Base-by-base conservation (phyloP, 2,888 invertebrate genomes). In the Microctonus aethiopoides region DNA sequence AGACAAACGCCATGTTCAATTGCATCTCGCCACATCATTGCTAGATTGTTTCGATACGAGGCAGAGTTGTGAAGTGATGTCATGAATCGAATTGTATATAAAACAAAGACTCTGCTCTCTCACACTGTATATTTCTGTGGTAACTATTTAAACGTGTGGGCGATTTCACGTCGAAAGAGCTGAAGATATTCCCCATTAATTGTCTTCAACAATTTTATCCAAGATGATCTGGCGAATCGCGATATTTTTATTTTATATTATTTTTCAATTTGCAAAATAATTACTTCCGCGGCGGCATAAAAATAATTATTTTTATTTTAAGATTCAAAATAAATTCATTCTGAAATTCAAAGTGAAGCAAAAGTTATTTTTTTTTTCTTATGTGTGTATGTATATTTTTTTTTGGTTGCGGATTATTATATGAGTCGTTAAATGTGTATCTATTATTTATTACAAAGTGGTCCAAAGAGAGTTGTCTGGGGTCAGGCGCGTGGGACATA, bases 41-140 rank as follows among this genome's bases (percentile, higher is more conserved):
- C n/a, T 22, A 26, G 56, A 74, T 78, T 79, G 79, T 76, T 72
- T 26, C 56, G 56, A 56, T 56, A 71, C 71, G 72, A 81, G 80
- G 82, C 81, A 77, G 74, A 71, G 74, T 71, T 75, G 74, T 71
- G 77, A 77, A 79, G 77, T 78, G 79, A 81, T 77, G 81, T 80
- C 77, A 78, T 74, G 71, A 46, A 70, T 70, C 76, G 16, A 39
- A 74, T 78, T 78, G 81, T 81, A 82, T 83, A 83, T 80, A 81
- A 83, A 83, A 78, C 72, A 29, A 52, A 20, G 10, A 56, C 75
- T 72, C 16, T n/a, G 5, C 3, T 29, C 7, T 29, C 29, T 5
- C 29, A 29, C 7, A 29, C 7, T 29, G 29, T 29, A 7, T 29
- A 7, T 29, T 5, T 29, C 4, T 29, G 29, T 29, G 7, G 29